Evolutionary conservation across 1,140 invertebrate species (phyloP).

Genomic region (Eciton burchellii): DNA sequence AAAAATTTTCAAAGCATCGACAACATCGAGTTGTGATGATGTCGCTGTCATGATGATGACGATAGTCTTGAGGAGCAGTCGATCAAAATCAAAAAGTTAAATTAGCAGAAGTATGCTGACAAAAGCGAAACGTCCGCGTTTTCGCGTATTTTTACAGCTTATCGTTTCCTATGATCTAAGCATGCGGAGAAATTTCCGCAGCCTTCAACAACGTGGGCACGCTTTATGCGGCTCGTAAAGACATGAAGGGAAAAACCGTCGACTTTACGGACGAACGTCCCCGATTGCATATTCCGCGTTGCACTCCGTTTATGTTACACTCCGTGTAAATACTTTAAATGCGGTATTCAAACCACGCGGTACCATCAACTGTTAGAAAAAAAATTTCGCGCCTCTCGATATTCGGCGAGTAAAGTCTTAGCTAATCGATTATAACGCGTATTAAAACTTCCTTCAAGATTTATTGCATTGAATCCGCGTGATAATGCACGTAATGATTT

Average conservation of each 20-base stretch:
- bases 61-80: slow-evolving; percentile 1
- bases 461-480: not conserved
- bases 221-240: slow-evolving; percentile 2
- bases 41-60: not conserved
- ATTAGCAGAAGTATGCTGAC: slow-evolving; percentile 27
- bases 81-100: slow-evolving; percentile 25
- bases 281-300: not conserved
- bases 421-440: not conserved
- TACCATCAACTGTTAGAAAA: not conserved
- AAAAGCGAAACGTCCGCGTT: not conserved
- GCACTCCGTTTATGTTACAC: not conserved
- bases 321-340: not conserved
- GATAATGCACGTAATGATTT: not conserved
- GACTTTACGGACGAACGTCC: not conserved
- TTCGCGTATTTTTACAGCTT: slow-evolving; percentile 6
- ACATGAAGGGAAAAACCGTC: not conserved
- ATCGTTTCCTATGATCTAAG: not conserved
- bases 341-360: not conserved
- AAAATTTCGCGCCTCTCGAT: not conserved
- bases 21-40: slow-evolving; percentile 11
- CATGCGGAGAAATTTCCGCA: not conserved
- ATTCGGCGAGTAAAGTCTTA: not conserved
- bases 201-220: not conserved
- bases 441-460: slow-evolving; percentile 36
- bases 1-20: not conserved